phyloP scores from a whole-genome alignment of 2,888 invertebrate species.

The Leucania comma region DNA sequence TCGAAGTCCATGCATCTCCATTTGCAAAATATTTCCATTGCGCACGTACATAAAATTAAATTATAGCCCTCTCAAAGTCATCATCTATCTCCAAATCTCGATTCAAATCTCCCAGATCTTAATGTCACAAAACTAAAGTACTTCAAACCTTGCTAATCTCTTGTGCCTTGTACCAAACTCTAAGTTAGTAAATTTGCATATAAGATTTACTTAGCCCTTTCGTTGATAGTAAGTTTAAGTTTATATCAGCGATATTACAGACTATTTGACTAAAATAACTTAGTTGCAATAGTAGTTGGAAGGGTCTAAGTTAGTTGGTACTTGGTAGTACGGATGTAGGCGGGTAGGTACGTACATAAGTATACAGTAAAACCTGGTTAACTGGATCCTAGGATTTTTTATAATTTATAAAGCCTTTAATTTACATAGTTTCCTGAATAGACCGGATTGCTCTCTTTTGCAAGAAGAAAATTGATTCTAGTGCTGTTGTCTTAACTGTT shows the following conservation, averaged over 20 bases:
- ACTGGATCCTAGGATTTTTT: no score
- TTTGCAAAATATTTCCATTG: no score
- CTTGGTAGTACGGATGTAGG: slow-evolving; percentile 13
- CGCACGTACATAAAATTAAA: neutral
- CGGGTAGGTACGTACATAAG: neutral
- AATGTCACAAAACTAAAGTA: slow-evolving; percentile 28
- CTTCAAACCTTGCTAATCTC: slow-evolving; percentile 45
- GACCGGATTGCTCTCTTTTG: no score
- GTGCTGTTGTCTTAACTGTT: no score
- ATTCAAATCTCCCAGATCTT: slow-evolving; percentile 20
- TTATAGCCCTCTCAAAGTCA: neutral
- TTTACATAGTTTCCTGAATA: no score
- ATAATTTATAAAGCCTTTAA: no score
- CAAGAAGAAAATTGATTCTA: no score
- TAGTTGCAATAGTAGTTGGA: slow-evolving; percentile 60
- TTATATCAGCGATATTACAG: slow-evolving; percentile 71
- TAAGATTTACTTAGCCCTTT: slow-evolving; percentile 78
- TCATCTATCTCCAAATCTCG: slow-evolving; percentile 15
- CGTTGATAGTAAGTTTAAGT: slow-evolving; percentile 77
- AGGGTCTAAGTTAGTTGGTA: slow-evolving; percentile 35
- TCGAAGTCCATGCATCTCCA: no score
- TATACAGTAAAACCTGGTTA: no score
- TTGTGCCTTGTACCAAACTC: slow-evolving; percentile 63
- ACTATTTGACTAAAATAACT: slow-evolving; percentile 72
- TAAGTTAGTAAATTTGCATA: slow-evolving; percentile 79